These are phyloP conservation scores for Kryptolebias ocellatus DNA, from an alignment of 2,797 vertebrate species.

Conservation along the genomic window DNA sequence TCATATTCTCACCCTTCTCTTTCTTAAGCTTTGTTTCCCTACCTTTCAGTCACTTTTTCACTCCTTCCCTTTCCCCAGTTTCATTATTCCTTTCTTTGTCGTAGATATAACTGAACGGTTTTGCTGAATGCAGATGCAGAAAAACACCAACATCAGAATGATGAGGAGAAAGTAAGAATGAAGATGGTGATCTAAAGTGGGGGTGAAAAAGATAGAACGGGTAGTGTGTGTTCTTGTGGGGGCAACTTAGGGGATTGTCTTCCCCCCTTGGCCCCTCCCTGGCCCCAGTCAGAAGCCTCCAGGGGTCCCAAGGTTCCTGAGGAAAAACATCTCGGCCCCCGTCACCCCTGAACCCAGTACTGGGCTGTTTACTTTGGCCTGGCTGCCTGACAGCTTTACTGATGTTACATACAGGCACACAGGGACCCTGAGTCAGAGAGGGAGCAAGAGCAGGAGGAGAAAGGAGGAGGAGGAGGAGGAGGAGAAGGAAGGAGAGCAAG, in stretches of 20 bases:
- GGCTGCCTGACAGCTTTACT: constrained; percentile 98
- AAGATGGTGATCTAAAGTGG: constrained; percentile 35
- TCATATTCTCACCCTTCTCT: constrained; percentile 32
- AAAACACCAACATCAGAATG: constrained; percentile 32
- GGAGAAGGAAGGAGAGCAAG: constrained; percentile 36
- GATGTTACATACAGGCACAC: constrained; percentile 99
- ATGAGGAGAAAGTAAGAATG: constrained; percentile 50
- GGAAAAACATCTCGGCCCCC: constrained; percentile 95
- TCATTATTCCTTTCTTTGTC: background rate
- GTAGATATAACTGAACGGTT: constrained; percentile 29
- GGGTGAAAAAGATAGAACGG: constrained; percentile 62
- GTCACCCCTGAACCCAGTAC: constrained; percentile 98
- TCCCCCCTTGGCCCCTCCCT: constrained; percentile 82
- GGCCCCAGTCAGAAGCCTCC: constrained; percentile 83
- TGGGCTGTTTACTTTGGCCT: constrained; percentile 99
- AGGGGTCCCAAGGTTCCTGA: constrained; percentile 92
- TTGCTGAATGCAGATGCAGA: constrained; percentile 84
- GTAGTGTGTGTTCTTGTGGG: constrained; percentile 69
- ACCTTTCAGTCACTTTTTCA: background rate
- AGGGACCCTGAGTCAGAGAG: constrained; percentile 86
- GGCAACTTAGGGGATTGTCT: constrained; percentile 82
- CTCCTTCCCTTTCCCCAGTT: background rate
- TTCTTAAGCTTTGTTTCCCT: constrained; percentile 5
- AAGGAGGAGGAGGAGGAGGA: constrained; percentile 43
- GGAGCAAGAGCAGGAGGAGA: constrained; percentile 57